These are phyloP conservation scores for Ophiodon elongatus DNA, from an alignment of 2,113 vertebrate species.

Conservation along the genomic window DNA sequence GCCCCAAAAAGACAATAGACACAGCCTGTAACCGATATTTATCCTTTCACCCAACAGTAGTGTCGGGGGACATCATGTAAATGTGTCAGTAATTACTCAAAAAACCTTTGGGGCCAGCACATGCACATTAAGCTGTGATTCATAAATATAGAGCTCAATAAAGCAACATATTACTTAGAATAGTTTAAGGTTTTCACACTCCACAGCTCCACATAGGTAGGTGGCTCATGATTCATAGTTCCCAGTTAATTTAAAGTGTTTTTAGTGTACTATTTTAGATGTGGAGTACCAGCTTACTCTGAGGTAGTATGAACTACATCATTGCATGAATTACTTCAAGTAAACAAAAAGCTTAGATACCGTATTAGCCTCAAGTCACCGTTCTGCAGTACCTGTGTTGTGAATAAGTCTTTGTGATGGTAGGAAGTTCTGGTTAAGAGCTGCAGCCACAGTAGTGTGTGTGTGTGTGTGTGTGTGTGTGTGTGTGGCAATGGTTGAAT, in stretches of 20 bases:
- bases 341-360: neutral
- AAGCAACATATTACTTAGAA: neutral
- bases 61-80: neutral
- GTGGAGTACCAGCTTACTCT: neutral
- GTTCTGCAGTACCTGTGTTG: neutral
- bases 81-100: neutral
- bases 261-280: neutral
- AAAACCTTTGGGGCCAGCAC: neutral
- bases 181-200: neutral
- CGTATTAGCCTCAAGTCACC: neutral
- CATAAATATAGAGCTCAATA: neutral
- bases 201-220: neutral
- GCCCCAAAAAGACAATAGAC: neutral
- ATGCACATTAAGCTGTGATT: constrained; percentile 13
- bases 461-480: no score
- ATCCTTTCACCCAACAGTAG: neutral
- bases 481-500: no score
- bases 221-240: constrained; percentile 23
- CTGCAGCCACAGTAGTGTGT: neutral
- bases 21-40: neutral
- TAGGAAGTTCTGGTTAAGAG: neutral
- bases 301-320: neutral
- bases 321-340: neutral
- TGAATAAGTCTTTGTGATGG: neutral
- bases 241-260: neutral